These are phyloP conservation scores for Ptilodon capucinus DNA, from an alignment of 2,888 invertebrate genomes.

Conservation along the genomic window DNA sequence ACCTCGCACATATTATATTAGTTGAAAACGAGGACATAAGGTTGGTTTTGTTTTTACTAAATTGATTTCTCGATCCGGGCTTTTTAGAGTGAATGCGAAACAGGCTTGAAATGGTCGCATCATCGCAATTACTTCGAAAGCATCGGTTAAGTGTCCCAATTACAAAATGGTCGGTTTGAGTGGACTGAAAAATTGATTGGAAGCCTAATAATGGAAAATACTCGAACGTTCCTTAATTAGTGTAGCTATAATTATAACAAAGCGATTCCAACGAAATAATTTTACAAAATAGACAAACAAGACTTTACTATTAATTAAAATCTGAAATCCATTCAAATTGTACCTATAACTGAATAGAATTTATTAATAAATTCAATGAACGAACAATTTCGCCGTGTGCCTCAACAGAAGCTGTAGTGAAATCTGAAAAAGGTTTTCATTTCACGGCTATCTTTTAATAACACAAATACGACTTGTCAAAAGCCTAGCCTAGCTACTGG, in stretches of 20 bases:
- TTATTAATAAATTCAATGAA: neutral
- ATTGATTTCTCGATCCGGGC: conserved; percentile 2
- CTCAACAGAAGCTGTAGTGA: neutral
- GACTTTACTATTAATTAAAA: neutral
- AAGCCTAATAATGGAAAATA: neutral
- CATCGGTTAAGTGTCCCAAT: neutral
- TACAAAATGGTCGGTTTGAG: neutral
- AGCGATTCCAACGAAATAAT: neutral
- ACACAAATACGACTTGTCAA: conserved; percentile 23
- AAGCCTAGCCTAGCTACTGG: conserved; percentile 18
- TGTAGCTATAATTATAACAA: neutral
- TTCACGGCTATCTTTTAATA: conserved; percentile 9
- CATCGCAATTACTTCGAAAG: neutral
- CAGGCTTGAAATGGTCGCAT: neutral
- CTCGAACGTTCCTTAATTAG: neutral
- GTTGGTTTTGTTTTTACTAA: conserved; percentile 6
- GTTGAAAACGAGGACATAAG: conserved; percentile 24
- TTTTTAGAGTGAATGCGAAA: neutral
- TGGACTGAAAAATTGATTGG: too few relatives aligned
- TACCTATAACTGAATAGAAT: neutral
- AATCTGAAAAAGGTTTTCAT: conserved; percentile 2
- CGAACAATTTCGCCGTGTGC: neutral
- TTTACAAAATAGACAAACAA: neutral
- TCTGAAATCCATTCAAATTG: neutral
- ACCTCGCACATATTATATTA: conserved; percentile 44